Conservation (phyloP, 1,140 invertebrate genomes). For the Eumaeus atala region DNA sequence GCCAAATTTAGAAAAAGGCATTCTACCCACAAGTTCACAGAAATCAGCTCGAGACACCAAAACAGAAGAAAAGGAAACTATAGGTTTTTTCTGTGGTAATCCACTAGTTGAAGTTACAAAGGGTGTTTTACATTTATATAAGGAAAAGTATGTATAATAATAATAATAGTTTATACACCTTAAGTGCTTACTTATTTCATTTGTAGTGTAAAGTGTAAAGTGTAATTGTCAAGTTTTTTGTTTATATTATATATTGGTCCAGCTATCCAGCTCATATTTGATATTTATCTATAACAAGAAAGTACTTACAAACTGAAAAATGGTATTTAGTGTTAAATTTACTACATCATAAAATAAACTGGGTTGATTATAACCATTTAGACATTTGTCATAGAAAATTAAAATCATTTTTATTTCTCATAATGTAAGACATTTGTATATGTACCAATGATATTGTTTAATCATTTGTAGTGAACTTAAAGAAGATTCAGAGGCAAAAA, state of each 20-base stretch:
- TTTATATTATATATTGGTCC: too few species aligned
- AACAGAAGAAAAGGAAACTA: conserved; percentile 74
- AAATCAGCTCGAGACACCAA: conserved; percentile 37
- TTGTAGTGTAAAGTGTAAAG: too few species aligned
- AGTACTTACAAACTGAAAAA: too few species aligned
- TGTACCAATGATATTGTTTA: conserved; percentile 8
- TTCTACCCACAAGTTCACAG: conserved; percentile 61
- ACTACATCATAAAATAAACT: too few species aligned
- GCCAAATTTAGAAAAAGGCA: conserved; percentile 42
- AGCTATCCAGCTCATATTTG: too few species aligned
- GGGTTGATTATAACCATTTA: too few species aligned
- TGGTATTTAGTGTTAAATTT: too few species aligned
- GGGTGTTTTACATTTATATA: conserved; percentile 96
- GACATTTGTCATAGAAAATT: background rate
- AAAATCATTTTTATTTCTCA: background rate
- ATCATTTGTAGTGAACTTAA: conserved; percentile 72
- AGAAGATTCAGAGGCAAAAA: conserved; percentile 76
- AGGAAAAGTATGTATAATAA: conserved; percentile 85
- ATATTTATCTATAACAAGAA: too few species aligned
- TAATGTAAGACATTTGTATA: conserved; percentile 5
- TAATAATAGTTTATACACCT: background rate
- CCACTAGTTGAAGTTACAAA: conserved; percentile 97
- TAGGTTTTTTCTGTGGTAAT: conserved; percentile 96
- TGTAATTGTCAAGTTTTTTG: too few species aligned
- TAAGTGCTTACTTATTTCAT: too few species aligned